A percentile compares a stretch with the other conserved stretches of the same genome.
Conservation (phyloP, 2,797 vertebrate species). For the Lindbergichthys nudifrons region DNA sequence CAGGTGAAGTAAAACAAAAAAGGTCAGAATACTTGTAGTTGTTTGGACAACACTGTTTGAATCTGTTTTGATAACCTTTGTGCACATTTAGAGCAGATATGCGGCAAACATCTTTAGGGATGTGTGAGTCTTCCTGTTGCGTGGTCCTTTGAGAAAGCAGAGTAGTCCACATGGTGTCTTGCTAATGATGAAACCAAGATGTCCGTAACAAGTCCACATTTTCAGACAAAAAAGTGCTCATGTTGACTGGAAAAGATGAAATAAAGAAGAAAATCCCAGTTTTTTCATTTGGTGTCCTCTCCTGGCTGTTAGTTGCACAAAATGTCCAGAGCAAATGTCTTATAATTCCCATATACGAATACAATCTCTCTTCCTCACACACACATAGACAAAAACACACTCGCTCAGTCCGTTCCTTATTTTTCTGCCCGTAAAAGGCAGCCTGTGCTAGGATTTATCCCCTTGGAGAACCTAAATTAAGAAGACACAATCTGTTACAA, state of each 20-base stretch:
- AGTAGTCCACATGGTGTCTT: conserved; percentile 31
- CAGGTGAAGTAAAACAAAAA: conserved; percentile 13
- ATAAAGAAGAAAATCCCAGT: conserved; percentile 46
- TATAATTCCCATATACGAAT: conserved; percentile 61
- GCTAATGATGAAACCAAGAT: conserved; percentile 18
- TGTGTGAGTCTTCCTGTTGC: conserved; percentile 44
- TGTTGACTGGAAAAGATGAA: conserved; percentile 37
- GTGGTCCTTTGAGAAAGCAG: conserved; percentile 36
- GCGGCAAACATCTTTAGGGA: conserved; percentile 33
- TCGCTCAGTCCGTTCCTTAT: conserved; percentile 51
- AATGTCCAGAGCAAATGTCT: conserved; percentile 61
- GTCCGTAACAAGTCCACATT: conserved; percentile 32
- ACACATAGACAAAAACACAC: conserved; percentile 55
- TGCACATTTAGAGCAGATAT: conserved; percentile 37
- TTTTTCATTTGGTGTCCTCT: conserved; percentile 46
- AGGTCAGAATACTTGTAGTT: conserved; percentile 38
- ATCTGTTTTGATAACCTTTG: conserved; percentile 26
- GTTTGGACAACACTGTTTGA: conserved; percentile 6
- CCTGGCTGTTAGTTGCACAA: conserved; percentile 30
- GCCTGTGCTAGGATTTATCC: conserved; percentile 87
- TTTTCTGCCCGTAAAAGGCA: conserved; percentile 47
- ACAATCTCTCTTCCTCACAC: conserved; percentile 55
- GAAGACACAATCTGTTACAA: conserved; percentile 63
- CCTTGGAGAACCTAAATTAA: conserved; percentile 86
- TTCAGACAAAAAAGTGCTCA: conserved; percentile 34